Evolutionary conservation across 1,140 invertebrate species (phyloP).

Genomic region (Oreohelix idahoensis): DNA sequence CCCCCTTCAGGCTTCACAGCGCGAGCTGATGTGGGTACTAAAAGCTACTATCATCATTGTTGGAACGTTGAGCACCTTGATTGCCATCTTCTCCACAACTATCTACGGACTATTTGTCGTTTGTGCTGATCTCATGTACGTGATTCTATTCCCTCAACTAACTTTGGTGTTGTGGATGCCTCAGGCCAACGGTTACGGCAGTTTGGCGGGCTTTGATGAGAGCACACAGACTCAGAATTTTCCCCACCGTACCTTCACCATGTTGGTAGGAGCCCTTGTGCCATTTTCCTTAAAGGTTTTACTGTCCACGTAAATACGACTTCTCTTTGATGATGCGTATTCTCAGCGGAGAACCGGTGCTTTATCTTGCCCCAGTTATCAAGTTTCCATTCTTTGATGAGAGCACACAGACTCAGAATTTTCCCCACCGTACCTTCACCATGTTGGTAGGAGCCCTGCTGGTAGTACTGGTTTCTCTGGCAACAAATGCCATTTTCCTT

Average conservation of each 20-base stretch:
- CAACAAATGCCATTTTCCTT: constrained; percentile 49
- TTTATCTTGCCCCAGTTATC: constrained; percentile 85
- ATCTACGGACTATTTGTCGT: constrained; percentile 59
- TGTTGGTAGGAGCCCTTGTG: too few species aligned
- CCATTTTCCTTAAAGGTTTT: too few species aligned
- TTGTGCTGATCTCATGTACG: constrained; percentile 59
- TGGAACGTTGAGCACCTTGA: constrained; percentile 49
- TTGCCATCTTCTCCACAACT: constrained; percentile 52
- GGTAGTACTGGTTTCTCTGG: constrained; percentile 51
- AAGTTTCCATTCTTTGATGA: constrained; percentile 88
- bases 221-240: too few species aligned
- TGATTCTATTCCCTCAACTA: constrained; percentile 59
- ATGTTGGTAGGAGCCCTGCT: constrained; percentile 49
- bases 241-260: too few species aligned
- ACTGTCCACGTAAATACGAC: too few species aligned
- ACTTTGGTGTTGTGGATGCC: constrained; percentile 49
- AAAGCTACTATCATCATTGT: constrained; percentile 48
- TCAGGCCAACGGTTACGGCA: constrained; percentile 93
- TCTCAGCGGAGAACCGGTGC: constrained; percentile 87
- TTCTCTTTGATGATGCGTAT: constrained; percentile 88
- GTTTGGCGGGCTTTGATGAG: constrained; percentile 84
- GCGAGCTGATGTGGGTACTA: constrained; percentile 60
- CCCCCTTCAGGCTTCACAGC: constrained; percentile 73
- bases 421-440: constrained; percentile 59
- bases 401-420: constrained; percentile 69